phyloP scores from a whole-genome alignment of 2,797 vertebrate species.

The Echiichthys vipera region DNA sequence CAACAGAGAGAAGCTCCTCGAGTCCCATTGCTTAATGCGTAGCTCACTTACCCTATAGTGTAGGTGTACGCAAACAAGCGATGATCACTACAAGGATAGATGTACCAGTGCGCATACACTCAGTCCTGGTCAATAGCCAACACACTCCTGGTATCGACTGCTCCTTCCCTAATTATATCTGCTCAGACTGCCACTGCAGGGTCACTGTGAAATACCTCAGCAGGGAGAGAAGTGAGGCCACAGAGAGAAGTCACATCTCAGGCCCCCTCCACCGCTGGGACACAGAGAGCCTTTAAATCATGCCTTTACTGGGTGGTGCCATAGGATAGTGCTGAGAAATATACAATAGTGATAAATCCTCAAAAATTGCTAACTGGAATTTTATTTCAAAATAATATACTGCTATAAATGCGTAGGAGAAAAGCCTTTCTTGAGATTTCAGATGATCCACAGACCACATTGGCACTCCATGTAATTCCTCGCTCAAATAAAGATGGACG shows the following conservation, averaged over 20 bases:
- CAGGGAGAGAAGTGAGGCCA: conserved; percentile 77
- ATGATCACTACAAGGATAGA: conserved; percentile 19
- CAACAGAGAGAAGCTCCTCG: conserved; percentile 10
- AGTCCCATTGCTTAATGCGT: conserved; percentile 33
- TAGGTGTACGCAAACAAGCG: conserved; percentile 24
- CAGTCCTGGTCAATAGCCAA: conserved; percentile 66
- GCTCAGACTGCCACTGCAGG: conserved; percentile 68
- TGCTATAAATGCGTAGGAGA: neutral
- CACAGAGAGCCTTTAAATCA: neutral
- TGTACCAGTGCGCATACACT: conserved; percentile 16
- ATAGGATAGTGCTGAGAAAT: no score
- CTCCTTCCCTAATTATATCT: conserved; percentile 82
- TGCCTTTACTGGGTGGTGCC: conserved; percentile 13
- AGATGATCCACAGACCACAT: neutral
- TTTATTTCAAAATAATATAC: no score
- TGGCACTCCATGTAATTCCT: neutral
- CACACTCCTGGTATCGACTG: conserved; percentile 76
- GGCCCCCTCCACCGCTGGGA: conserved; percentile 35
- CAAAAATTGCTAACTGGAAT: no score
- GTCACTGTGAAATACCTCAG: conserved; percentile 84
- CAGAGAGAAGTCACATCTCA: conserved; percentile 59
- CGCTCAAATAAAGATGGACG: no score
- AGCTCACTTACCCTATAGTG: conserved; percentile 11
- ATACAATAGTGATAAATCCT: no score
- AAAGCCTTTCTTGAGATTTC: neutral